phyloP scores from a whole-genome alignment of 2,113 vertebrate species.

The Stegostoma tigrinum region DNA sequence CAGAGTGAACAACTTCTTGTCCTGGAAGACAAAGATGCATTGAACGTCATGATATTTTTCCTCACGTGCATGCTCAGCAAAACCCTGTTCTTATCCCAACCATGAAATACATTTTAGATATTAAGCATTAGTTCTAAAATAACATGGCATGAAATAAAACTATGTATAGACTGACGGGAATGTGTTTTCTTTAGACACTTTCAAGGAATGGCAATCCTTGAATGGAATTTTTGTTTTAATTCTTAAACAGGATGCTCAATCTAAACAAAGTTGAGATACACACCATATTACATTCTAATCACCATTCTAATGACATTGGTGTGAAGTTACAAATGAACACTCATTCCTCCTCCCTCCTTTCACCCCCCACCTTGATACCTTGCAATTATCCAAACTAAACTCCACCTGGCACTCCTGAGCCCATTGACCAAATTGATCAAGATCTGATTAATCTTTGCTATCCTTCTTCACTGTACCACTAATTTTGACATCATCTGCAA shows the following conservation, averaged over 20 bases:
- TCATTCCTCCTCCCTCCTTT: neutral
- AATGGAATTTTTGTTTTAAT: neutral
- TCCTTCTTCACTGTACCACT: too few relatives aligned
- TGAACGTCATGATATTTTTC: neutral
- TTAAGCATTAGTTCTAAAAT: neutral
- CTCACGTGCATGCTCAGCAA: neutral
- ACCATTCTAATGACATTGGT: neutral
- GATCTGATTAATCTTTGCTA: too few relatives aligned
- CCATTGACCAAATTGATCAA: too few relatives aligned
- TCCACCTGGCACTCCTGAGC: too few relatives aligned
- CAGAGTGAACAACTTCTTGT: constrained; percentile 67
- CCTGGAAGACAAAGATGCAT: constrained; percentile 45
- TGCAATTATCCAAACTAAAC: too few relatives aligned
- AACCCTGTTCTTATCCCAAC: neutral
- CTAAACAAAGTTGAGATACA: neutral
- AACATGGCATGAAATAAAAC: neutral
- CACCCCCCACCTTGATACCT: too few relatives aligned
- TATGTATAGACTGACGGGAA: neutral
- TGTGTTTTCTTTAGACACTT: neutral
- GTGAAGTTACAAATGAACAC: neutral
- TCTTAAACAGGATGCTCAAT: neutral
- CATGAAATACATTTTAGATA: too few relatives aligned
- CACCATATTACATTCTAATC: neutral
- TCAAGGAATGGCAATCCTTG: neutral
- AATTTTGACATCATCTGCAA: too few relatives aligned